Conservation (phyloP, 2,888 invertebrate genomes). For the Athalia circularis region DNA sequence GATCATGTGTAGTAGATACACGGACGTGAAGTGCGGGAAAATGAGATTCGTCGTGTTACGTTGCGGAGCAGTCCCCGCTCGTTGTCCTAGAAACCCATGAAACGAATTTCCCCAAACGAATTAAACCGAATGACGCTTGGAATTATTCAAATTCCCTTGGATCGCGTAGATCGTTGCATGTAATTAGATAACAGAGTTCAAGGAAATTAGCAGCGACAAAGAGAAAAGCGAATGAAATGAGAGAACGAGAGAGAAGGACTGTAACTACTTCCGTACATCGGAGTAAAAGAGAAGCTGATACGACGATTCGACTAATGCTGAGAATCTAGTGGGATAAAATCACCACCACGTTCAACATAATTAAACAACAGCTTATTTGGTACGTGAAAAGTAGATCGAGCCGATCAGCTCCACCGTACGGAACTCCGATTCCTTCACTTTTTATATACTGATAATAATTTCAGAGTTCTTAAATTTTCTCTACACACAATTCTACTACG, state of each 20-base stretch:
- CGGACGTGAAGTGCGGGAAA: too few relatives aligned
- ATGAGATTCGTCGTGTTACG: too few relatives aligned
- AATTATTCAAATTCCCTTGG: constrained; percentile 1
- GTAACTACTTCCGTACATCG: too few relatives aligned
- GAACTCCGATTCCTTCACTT: not conserved
- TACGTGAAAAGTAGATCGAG: too few relatives aligned
- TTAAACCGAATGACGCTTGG: not conserved
- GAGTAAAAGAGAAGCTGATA: too few relatives aligned
- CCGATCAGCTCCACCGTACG: not conserved
- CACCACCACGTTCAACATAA: too few relatives aligned
- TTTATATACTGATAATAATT: not conserved
- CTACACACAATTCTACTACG: not conserved
- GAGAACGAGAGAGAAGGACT: not conserved
- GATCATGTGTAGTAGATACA: too few relatives aligned
- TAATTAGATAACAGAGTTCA: constrained; percentile 27
- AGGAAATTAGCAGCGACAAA: not conserved
- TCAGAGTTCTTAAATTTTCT: not conserved
- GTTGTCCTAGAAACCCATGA: not conserved
- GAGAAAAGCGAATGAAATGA: not conserved
- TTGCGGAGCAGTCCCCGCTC: not conserved
- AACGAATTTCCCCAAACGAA: not conserved
- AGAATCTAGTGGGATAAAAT: too few relatives aligned
- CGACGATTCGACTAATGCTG: too few relatives aligned
- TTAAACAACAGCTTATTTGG: too few relatives aligned
- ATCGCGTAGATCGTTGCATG: not conserved